These are phyloP conservation scores for Dione vanillae DNA, from an alignment of 2,888 invertebrate genomes.

Conservation along the genomic window DNA sequence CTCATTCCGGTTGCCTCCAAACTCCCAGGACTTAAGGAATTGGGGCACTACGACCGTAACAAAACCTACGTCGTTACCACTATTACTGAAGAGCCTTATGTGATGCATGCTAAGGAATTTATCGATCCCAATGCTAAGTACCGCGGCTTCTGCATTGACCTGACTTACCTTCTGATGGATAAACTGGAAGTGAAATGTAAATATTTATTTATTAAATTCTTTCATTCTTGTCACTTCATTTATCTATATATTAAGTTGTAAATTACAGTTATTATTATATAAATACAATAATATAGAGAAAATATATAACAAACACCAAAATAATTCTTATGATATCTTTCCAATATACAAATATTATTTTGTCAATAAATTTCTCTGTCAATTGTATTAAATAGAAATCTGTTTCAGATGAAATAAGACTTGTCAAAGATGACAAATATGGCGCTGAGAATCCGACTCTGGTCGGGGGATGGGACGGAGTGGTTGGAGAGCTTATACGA, in stretches of 20 bases:
- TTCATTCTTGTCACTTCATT: too few relatives aligned
- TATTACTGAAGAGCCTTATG: conserved; percentile 94
- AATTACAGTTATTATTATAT: conserved; percentile 85
- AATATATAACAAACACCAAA: neutral
- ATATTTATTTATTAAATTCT: conserved; percentile 58
- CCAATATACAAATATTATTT: neutral
- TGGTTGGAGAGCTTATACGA: conserved; percentile 94
- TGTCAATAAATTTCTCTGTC: neutral
- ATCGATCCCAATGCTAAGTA: conserved; percentile 89
- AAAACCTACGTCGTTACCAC: conserved; percentile 94
- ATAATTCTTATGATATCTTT: neutral
- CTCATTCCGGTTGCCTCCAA: conserved; percentile 90
- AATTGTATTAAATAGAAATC: conserved; percentile 2
- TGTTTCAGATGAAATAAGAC: conserved; percentile 89
- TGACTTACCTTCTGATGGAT: conserved; percentile 91
- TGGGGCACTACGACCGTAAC: conserved; percentile 87
- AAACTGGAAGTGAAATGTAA: conserved; percentile 93
- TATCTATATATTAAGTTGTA: too few relatives aligned
- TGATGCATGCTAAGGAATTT: conserved; percentile 89
- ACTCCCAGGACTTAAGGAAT: conserved; percentile 66
- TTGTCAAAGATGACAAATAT: conserved; percentile 94
- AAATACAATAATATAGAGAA: conserved; percentile 68
- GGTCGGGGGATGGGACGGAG: conserved; percentile 95
- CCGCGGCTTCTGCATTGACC: conserved; percentile 95
- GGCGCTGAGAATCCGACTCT: conserved; percentile 91